A percentile compares a stretch with the other conserved stretches of the same genome.
Conservation (phyloP, 1,140 invertebrate genomes). For the Anthonomus grandis region DNA sequence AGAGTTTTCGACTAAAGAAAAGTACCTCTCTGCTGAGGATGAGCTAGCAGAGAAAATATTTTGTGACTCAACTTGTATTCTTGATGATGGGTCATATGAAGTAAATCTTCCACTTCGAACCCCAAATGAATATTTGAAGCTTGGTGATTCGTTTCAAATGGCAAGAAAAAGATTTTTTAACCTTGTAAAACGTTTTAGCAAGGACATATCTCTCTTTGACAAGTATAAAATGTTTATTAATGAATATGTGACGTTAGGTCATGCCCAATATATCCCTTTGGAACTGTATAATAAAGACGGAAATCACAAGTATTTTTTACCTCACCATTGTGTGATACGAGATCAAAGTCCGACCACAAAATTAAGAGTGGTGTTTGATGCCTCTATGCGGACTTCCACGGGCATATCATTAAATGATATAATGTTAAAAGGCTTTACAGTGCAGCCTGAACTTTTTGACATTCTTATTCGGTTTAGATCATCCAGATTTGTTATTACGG, state of each 20-base stretch:
- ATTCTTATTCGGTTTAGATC: constrained; percentile 44
- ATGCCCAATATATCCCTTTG: constrained; percentile 31
- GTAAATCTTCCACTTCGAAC: constrained; percentile 11
- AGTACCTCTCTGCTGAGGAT: too few species aligned
- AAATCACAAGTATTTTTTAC: constrained; percentile 45
- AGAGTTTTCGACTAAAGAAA: too few species aligned
- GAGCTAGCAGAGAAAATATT: too few species aligned
- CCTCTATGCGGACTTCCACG: constrained; percentile 40
- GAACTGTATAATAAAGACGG: neutral
- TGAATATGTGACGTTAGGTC: constrained; percentile 37
- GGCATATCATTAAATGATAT: constrained; percentile 42
- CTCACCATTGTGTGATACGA: constrained; percentile 48
- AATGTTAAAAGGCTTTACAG: constrained; percentile 38
- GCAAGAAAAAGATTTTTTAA: constrained; percentile 4
- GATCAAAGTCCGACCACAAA: constrained; percentile 40
- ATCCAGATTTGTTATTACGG: constrained; percentile 34
- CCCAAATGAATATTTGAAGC: constrained; percentile 4
- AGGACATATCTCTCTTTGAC: neutral
- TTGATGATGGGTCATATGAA: constrained; percentile 10
- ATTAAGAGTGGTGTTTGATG: constrained; percentile 45
- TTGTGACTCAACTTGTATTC: too few species aligned
- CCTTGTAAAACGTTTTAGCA: constrained; percentile 3
- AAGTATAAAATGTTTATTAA: constrained; percentile 38
- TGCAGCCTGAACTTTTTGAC: constrained; percentile 46
- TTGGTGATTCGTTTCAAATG: constrained; percentile 6